These are phyloP conservation scores for Heliconius himera DNA, from an alignment of 1,140 invertebrate genomes.

Conservation along the genomic window DNA sequence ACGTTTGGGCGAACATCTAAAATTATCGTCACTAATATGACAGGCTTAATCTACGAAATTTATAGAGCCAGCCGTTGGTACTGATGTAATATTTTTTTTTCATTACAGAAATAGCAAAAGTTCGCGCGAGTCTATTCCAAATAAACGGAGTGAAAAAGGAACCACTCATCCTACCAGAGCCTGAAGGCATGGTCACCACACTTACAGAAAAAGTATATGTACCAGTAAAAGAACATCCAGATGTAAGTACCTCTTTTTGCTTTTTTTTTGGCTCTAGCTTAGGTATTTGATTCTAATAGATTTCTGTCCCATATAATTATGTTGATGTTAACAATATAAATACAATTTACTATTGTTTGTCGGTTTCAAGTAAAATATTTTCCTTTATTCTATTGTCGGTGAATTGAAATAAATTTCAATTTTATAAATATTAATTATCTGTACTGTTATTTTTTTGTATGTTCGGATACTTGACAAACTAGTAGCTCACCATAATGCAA, in stretches of 20 bases:
- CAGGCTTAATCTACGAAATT: slow-evolving; percentile 56
- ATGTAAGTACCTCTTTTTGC: slow-evolving; percentile 89
- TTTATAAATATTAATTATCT: background rate
- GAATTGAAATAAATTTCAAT: background rate
- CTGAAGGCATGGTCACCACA: slow-evolving; percentile 94
- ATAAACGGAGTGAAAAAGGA: slow-evolving; percentile 98
- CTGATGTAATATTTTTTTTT: slow-evolving; percentile 60
- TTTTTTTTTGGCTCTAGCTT: background rate
- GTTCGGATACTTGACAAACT: background rate
- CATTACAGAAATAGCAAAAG: slow-evolving; percentile 98
- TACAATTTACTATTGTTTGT: slow-evolving; percentile 10
- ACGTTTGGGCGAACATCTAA: slow-evolving; percentile 55
- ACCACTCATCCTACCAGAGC: slow-evolving; percentile 95
- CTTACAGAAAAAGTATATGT: slow-evolving; percentile 99
- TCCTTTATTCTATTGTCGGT: background rate
- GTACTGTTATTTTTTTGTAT: background rate
- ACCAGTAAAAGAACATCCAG: slow-evolving; percentile 99
- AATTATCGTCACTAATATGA: slow-evolving; percentile 61
- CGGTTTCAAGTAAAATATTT: background rate
- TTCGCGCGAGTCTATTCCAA: slow-evolving; percentile 98
- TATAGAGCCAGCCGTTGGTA: slow-evolving; percentile 51
- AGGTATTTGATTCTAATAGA: background rate
- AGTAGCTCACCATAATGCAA: too few species aligned
- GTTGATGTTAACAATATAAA: background rate
- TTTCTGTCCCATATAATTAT: background rate